phyloP scores from a whole-genome alignment of 1,140 invertebrate genomes.

The Apocrypta bakeri region DNA sequence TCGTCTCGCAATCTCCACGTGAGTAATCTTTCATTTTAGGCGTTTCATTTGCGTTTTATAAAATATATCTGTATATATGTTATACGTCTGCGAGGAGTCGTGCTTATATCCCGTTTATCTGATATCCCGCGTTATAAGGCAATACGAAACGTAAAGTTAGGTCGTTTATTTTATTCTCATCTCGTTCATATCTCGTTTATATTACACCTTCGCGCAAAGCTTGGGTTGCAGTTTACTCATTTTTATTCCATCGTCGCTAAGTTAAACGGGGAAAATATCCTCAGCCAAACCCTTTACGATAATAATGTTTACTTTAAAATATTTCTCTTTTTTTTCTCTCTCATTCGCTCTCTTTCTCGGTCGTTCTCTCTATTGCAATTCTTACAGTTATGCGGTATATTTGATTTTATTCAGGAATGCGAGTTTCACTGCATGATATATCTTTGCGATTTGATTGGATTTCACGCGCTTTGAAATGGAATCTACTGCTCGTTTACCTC shows the following conservation, averaged over 20 bases:
- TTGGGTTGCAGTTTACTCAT: neutral
- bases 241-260: neutral
- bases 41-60: conserved; percentile 39
- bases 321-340: neutral
- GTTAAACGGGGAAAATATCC: neutral
- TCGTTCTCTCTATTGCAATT: neutral
- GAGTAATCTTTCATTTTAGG: conserved; percentile 24
- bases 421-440: too few relatives aligned
- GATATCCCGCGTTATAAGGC: conserved; percentile 28
- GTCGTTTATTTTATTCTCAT: neutral
- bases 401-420: neutral
- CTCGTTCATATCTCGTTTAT: neutral
- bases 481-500: neutral
- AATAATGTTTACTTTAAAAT: conserved; percentile 24
- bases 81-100: neutral
- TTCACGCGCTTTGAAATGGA: neutral
- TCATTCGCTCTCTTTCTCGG: neutral
- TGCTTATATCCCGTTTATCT: conserved; percentile 22
- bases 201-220: neutral
- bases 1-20: too few relatives aligned
- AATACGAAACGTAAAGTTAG: conserved; percentile 46
- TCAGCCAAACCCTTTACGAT: neutral
- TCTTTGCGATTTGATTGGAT: too few relatives aligned
- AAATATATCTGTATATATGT: conserved; percentile 41
- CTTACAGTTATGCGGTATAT: neutral